These are phyloP conservation scores for Rhinolophus sinicus DNA, from an alignment of 2,113 vertebrate genomes.

Conservation along the genomic window DNA sequence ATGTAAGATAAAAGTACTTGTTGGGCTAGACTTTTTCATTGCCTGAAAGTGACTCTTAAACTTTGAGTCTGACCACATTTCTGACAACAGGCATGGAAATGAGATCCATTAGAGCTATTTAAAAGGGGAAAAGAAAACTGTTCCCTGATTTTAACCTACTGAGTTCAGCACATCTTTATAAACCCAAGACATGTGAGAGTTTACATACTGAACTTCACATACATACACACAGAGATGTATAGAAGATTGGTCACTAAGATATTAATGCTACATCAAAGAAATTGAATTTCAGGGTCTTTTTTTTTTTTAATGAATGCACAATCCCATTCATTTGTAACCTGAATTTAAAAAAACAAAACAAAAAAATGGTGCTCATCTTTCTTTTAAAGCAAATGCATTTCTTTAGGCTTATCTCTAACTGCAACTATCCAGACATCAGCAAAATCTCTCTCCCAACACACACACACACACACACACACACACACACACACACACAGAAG, in stretches of 20 bases:
- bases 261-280: background rate
- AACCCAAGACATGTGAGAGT: background rate
- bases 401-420: background rate
- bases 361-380: background rate
- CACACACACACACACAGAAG: background rate
- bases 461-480: background rate
- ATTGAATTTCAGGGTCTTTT: background rate
- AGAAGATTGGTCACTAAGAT: background rate
- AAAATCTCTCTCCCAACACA: background rate
- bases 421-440: background rate
- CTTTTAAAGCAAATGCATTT: background rate
- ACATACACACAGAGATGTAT: background rate
- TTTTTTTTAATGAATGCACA: background rate
- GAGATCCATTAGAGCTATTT: background rate
- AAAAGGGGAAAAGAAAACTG: background rate
- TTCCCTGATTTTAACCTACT: background rate
- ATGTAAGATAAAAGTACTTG: background rate
- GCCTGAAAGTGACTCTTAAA: background rate
- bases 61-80: background rate
- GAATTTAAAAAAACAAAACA: background rate
- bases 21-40: background rate
- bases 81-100: background rate
- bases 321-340: background rate
- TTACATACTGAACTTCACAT: background rate
- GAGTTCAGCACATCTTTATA: background rate